phyloP scores from a whole-genome alignment of 2,113 vertebrate genomes.

The Pimephales promelas region DNA sequence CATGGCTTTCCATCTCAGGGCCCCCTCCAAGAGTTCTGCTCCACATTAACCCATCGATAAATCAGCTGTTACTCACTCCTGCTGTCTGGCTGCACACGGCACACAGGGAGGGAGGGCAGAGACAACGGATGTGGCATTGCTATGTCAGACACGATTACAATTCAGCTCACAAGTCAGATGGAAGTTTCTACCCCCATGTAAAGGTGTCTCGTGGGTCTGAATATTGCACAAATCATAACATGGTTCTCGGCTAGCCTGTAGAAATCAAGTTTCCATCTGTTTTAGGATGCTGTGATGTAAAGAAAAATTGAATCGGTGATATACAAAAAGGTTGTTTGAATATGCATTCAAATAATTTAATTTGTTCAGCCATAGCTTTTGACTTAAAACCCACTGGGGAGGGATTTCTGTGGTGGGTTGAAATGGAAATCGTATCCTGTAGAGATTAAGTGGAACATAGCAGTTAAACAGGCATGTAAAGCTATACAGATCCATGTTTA shows the following conservation, averaged over 20 bases:
- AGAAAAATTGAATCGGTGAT: not conserved
- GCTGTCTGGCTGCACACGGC: slow-evolving; percentile 25
- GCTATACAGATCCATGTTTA: slow-evolving; percentile 17
- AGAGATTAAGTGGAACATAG: slow-evolving; percentile 18
- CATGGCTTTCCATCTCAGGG: not conserved
- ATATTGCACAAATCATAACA: slow-evolving; percentile 1
- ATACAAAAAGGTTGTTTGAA: not conserved
- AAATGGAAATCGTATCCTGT: slow-evolving; percentile 17
- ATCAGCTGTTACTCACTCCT: slow-evolving; percentile 37
- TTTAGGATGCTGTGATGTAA: not conserved
- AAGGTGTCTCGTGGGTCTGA: slow-evolving; percentile 8
- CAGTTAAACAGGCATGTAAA: slow-evolving; percentile 22
- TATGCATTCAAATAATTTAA: not conserved
- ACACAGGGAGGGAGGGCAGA: not conserved
- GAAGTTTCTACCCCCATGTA: not conserved
- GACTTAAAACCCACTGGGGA: not conserved
- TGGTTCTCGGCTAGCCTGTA: not conserved
- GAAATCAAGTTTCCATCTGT: not conserved
- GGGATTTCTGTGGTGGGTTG: slow-evolving; percentile 23
- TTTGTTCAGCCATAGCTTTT: not conserved
- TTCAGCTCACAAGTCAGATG: slow-evolving; percentile 11
- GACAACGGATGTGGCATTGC: slow-evolving; percentile 22
- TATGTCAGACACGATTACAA: slow-evolving; percentile 44
- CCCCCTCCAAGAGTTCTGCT: slow-evolving; percentile 32
- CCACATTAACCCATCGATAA: slow-evolving; percentile 44